These are phyloP conservation scores for Hydractinia symbiolongicarpus DNA, from an alignment of 30 jellyfish, hydroid and myxozoan species.

Conservation along the genomic window DNA sequence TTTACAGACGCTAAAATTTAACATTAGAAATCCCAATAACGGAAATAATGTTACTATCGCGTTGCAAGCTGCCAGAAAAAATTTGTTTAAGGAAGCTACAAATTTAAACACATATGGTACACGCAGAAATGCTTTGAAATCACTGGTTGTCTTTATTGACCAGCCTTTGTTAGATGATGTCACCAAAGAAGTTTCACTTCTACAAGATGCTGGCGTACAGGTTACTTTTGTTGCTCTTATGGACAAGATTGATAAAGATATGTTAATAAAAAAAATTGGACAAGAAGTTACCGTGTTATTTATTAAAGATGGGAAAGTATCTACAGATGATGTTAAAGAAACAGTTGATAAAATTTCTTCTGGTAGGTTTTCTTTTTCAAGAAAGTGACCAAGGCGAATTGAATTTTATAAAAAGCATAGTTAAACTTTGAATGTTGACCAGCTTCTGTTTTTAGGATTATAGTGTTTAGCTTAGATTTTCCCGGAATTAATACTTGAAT, in stretches of 20 bases:
- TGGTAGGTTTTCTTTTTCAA: too few relatives aligned
- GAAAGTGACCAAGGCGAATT: too few relatives aligned
- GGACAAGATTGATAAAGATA: conserved; percentile 4
- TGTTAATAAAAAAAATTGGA: too few relatives aligned
- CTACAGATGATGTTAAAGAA: not conserved
- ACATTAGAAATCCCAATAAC: not conserved
- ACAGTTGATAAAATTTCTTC: too few relatives aligned
- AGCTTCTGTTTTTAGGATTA: too few relatives aligned
- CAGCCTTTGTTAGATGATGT: not conserved
- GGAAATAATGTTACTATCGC: conserved; percentile 39
- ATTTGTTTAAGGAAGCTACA: not conserved
- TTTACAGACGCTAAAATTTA: not conserved
- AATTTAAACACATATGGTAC: conserved; percentile 20
- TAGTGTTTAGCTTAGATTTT: too few relatives aligned
- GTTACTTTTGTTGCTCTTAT: conserved; percentile 56
- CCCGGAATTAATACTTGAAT: too few relatives aligned
- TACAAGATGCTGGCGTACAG: conserved; percentile 38
- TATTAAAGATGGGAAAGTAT: too few relatives aligned
- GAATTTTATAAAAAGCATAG: too few relatives aligned
- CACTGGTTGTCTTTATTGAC: conserved; percentile 41
- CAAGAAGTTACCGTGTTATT: too few relatives aligned
- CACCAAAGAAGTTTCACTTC: conserved; percentile 11
- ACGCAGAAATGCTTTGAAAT: conserved; percentile 32
- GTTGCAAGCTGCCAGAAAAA: conserved; percentile 29
- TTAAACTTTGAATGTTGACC: too few relatives aligned